phyloP scores from a whole-genome alignment of 2,113 vertebrate genomes.

The Falcunculus frontatus region DNA sequence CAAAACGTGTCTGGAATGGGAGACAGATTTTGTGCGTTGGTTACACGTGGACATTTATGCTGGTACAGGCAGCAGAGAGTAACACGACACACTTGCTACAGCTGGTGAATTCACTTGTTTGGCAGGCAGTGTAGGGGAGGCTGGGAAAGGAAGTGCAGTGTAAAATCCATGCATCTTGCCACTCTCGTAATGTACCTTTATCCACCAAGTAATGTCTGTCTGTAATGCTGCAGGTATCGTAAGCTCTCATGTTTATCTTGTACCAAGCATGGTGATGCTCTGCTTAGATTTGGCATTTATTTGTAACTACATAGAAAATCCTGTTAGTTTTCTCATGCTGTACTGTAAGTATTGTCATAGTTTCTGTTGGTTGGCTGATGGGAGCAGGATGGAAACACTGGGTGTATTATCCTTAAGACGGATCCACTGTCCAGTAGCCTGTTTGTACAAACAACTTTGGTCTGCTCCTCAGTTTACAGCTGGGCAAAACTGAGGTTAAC shows the following conservation, averaged over 20 bases:
- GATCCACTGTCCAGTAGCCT: background rate
- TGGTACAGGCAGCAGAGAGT: background rate
- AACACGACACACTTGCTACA: fast-evolving
- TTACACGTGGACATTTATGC: background rate
- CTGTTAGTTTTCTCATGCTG: background rate
- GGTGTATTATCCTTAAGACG: background rate
- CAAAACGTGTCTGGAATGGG: background rate
- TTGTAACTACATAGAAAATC: background rate
- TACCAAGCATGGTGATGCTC: background rate
- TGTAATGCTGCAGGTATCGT: background rate
- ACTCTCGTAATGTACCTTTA: background rate
- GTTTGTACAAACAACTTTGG: background rate
- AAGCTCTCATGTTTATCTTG: background rate
- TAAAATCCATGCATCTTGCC: background rate
- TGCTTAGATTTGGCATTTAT: background rate
- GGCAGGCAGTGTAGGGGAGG: background rate
- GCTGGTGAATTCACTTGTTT: background rate
- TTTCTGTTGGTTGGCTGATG: background rate
- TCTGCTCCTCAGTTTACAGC: background rate
- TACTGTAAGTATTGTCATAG: background rate
- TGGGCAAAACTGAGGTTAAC: background rate
- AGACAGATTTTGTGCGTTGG: background rate
- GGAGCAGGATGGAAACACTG: background rate
- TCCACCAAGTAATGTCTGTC: too few relatives aligned
- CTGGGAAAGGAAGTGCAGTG: background rate